phyloP scores from a whole-genome alignment of 2,797 vertebrate genomes.

The Serranus cabrilla region DNA sequence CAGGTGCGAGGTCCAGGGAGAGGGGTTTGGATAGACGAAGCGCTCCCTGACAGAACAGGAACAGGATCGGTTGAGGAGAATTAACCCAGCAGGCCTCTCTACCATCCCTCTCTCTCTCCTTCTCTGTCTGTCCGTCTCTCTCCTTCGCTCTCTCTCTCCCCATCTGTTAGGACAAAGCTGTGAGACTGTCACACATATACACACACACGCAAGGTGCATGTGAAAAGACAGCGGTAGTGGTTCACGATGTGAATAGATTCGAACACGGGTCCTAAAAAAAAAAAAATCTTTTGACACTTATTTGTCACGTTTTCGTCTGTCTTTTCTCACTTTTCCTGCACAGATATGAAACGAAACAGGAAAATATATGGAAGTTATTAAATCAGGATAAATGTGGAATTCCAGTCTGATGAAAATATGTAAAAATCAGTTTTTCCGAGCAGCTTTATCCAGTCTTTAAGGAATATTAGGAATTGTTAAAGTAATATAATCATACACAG shows the following conservation, averaged over 20 bases:
- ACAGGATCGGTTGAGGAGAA: conserved; percentile 83
- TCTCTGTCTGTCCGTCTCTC: conserved; percentile 35
- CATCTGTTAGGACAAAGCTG: conserved; percentile 72
- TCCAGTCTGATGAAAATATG: background rate
- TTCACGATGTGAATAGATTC: conserved; percentile 44
- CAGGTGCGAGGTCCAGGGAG: conserved; percentile 73
- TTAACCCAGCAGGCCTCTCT: conserved; percentile 77
- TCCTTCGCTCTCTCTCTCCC: conserved; percentile 48
- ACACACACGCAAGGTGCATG: conserved; percentile 38
- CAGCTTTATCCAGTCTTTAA: background rate
- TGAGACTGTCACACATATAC: conserved; percentile 59
- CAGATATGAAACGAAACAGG: background rate
- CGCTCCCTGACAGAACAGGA: conserved; percentile 78
- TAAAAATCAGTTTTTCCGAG: conserved; percentile 1
- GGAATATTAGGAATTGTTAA: background rate
- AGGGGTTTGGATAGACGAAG: conserved; percentile 71
- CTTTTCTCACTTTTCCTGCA: background rate
- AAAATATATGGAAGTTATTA: background rate
- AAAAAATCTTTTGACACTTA: no score
- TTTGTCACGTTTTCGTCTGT: conserved; percentile 19
- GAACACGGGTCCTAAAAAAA: background rate
- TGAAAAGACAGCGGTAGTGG: conserved; percentile 40
- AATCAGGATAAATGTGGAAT: background rate
- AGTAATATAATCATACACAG: background rate
- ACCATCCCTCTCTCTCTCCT: background rate